A percentile compares a stretch with the other conserved stretches of the same genome.
Conservation (phyloP, 2,797 vertebrate genomes). For the Erpetoichthys calabaricus region DNA sequence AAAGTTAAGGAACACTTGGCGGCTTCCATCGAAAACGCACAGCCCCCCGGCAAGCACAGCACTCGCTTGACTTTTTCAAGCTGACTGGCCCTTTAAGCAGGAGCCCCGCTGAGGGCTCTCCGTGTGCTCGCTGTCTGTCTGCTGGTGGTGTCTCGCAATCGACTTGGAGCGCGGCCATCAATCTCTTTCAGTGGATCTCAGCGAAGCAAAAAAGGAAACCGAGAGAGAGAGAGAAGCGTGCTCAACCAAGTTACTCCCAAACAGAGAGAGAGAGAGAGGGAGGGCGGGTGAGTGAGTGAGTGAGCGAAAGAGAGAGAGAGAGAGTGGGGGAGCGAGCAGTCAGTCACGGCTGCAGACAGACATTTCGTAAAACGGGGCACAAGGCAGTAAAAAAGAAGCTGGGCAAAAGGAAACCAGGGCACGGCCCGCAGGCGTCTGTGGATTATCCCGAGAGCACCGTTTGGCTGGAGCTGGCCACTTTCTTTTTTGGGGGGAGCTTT, state of each 20-base stretch:
- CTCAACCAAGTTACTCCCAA: slow-evolving; percentile 29
- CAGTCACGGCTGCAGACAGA: slow-evolving; percentile 17
- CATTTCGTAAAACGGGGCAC: no score
- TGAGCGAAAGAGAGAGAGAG: slow-evolving; percentile 17
- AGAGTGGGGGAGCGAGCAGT: slow-evolving; percentile 12
- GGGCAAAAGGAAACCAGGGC: slow-evolving; percentile 36
- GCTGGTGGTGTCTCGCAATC: slow-evolving; percentile 1
- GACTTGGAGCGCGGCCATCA: not conserved
- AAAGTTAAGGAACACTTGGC: no score
- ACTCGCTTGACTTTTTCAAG: no score
- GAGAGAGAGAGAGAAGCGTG: slow-evolving; percentile 27
- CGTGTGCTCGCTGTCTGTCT: not conserved
- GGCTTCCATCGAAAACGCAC: no score
- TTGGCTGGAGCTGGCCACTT: not conserved
- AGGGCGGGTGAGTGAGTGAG: not conserved
- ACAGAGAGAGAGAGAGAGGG: no score
- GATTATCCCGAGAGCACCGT: slow-evolving; percentile 30
- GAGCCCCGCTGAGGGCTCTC: not conserved
- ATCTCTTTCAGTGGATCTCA: slow-evolving; percentile 1
- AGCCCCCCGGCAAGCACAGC: no score
- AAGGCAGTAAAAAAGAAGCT: slow-evolving; percentile 18
- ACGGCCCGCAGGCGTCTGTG: slow-evolving; percentile 27
- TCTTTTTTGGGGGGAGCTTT: slow-evolving; percentile 4
- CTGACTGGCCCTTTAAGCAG: slow-evolving; percentile 20
- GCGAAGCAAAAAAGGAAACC: slow-evolving; percentile 23